These are phyloP conservation scores for Poeciliopsis occidentalis DNA, from an alignment of 2,113 vertebrate genomes.

Conservation along the genomic window DNA sequence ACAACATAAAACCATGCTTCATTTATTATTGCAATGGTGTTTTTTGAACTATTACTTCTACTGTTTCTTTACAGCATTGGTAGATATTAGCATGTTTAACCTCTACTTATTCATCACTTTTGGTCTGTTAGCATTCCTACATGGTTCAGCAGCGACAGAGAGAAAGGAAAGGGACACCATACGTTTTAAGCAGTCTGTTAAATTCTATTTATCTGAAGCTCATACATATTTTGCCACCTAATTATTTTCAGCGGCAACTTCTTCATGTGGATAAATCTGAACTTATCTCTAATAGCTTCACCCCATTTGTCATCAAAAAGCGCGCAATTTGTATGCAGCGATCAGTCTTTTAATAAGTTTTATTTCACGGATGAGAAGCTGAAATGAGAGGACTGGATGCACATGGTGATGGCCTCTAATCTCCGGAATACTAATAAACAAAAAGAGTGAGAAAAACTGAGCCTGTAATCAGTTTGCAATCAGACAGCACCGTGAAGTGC, in stretches of 20 bases:
- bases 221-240: neutral
- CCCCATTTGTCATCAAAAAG: conserved; percentile 32
- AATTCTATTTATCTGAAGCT: neutral
- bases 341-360: conserved; percentile 45
- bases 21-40: neutral
- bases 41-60: neutral
- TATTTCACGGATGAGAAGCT: conserved; percentile 48
- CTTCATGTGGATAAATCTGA: neutral
- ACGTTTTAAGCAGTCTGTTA: neutral
- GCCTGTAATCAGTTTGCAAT: conserved; percentile 50
- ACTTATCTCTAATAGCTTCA: conserved; percentile 9
- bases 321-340: conserved; percentile 30
- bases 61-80: neutral
- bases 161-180: neutral
- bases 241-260: neutral
- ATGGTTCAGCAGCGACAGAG: neutral
- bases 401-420: conserved; percentile 39
- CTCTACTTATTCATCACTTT: neutral
- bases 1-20: neutral
- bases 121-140: too few relatives aligned
- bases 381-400: conserved; percentile 42
- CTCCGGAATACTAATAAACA: conserved; percentile 62
- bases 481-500: conserved; percentile 26
- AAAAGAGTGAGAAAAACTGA: conserved; percentile 31
- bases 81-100: neutral